A percentile compares a stretch with the other conserved stretches of the same genome.
These are phyloP conservation scores for Ochotona curzoniae DNA, from an alignment of 2,113 vertebrate genomes.

Conservation along the genomic window DNA sequence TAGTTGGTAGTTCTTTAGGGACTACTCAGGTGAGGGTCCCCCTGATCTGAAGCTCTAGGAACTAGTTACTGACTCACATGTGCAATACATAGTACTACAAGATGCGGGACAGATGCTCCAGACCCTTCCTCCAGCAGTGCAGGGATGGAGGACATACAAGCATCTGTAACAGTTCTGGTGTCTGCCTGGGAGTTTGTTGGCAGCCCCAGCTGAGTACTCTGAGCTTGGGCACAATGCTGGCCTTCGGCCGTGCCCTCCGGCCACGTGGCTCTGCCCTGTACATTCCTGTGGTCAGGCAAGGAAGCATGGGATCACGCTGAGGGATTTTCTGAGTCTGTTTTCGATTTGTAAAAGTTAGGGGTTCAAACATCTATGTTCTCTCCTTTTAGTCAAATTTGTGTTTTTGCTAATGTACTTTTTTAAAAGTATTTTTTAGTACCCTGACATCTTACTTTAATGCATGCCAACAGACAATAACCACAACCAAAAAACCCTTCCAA, in stretches of 20 bases:
- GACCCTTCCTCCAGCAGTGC: neutral
- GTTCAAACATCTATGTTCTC: neutral
- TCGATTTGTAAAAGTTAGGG: neutral
- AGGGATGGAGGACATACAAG: neutral
- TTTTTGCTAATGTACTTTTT: neutral
- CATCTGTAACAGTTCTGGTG: neutral
- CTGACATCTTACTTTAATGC: neutral
- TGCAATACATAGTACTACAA: neutral
- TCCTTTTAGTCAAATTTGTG: neutral
- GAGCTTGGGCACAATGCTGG: neutral
- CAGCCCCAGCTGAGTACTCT: neutral
- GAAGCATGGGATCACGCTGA: neutral
- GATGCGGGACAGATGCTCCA: neutral
- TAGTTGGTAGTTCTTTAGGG: neutral
- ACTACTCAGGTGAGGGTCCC: neutral
- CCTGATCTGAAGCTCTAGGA: neutral
- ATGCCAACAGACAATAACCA: neutral
- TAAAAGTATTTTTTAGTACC: neutral
- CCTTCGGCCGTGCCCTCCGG: neutral
- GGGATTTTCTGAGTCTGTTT: slow-evolving; percentile 16
- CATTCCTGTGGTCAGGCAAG: neutral
- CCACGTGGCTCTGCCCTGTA: neutral
- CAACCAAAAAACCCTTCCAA: neutral
- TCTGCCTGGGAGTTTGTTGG: neutral
- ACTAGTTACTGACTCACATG: neutral